These are phyloP conservation scores for Intellagama lesueurii DNA, from an alignment of 2,797 vertebrate genomes.

Conservation along the genomic window DNA sequence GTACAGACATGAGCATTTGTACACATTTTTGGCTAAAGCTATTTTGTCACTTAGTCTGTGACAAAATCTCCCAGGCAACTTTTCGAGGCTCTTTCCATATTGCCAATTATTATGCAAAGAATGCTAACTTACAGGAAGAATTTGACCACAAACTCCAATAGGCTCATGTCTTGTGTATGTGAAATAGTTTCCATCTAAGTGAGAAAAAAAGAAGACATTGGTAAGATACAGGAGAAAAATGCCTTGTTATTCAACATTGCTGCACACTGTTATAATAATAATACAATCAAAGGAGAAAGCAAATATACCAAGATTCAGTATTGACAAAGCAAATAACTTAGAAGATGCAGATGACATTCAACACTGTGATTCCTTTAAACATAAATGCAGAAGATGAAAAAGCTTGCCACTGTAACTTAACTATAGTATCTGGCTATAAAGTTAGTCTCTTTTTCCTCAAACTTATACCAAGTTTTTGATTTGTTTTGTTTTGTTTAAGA, in stretches of 20 bases:
- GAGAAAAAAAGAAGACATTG: conserved; percentile 35
- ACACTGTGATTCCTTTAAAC: neutral
- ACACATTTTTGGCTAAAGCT: too few species aligned
- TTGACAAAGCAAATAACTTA: conserved; percentile 29
- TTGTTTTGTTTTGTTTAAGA: neutral
- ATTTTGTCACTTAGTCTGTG: too few species aligned
- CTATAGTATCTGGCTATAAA: neutral
- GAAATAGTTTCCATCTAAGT: conserved; percentile 88
- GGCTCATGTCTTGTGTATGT: conserved; percentile 89
- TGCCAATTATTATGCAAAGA: neutral
- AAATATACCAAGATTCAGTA: conserved; percentile 59
- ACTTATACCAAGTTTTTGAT: neutral
- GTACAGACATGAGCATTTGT: too few species aligned
- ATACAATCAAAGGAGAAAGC: conserved; percentile 4
- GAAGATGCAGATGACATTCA: neutral
- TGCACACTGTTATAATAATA: conserved; percentile 17
- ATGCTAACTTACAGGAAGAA: conserved; percentile 88
- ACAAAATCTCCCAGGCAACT: neutral
- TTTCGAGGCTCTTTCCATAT: neutral
- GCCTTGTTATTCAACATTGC: neutral
- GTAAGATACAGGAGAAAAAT: neutral
- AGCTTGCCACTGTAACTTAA: neutral
- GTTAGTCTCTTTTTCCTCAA: neutral
- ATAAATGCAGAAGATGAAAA: neutral
- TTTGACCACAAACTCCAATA: conserved; percentile 90